Evolutionary conservation across 2,113 vertebrate genomes (phyloP), one percentile per base, ranked within the genome.

Genomic region (Haliaeetus leucogaster): DNA sequence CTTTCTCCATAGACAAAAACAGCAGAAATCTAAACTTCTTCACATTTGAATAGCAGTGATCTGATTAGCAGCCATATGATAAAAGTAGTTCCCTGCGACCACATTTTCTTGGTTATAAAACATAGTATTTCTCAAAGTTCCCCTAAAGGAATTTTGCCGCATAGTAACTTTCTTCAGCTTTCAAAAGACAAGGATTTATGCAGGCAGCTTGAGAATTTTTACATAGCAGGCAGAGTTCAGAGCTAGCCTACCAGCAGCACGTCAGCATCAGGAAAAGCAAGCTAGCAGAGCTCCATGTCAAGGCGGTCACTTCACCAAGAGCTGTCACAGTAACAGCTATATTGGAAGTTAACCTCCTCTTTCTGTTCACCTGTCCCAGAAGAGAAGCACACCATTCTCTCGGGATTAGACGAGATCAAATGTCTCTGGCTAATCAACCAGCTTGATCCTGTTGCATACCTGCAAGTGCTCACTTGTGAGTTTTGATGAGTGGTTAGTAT

Each of bases 61-160:
- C 32, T 3, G 3, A 29, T 0, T 0, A 45, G 81, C 63, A 26
- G 42, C 55, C 30, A 1, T 4, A 30, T 2, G 27, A 47, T 7
- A n/a, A 21, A 19, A 38, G 62, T 2, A 40, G 48, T 15, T 81
- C 87, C 50, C 68, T 36, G 55, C 43, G 42, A 45, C 42, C 10
- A 1, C 6, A 32, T 47, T 26, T 43, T 48, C 74, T 47, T 67
- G 53, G 40, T 67, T 43, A 68, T 12, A 48, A 47, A 70, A 7
- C 50, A n/a, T 23, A 11, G 55, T 3, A 38, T 74, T 50, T 85
- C 53, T 29, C 48, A 7, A 36, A 68, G 74, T 13, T 45, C 18
- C 50, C 77, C 63, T 53, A 8, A 17, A 66, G 70, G 56, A 63
- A 59, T 76, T 77, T 42, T 53, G 43, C 76, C 2, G 2, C 68